Evolutionary conservation across 2,113 vertebrate species (phyloP).

Genomic region (Chitala chitala): DNA sequence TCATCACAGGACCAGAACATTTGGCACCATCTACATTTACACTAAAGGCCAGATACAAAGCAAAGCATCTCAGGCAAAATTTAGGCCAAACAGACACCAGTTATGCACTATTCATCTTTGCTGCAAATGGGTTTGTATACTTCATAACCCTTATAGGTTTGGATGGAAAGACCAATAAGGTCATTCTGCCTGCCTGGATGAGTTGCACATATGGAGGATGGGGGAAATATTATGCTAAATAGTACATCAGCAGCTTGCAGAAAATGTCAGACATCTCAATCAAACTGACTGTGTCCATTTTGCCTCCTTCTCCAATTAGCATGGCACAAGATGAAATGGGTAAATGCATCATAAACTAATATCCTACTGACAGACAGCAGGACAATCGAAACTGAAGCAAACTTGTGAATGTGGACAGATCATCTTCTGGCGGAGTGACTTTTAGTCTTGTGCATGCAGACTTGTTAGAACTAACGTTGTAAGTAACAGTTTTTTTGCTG

Average conservation of each 20-base stretch:
- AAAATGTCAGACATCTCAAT: conserved; percentile 14
- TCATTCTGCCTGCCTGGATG: not conserved
- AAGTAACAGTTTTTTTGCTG: no score
- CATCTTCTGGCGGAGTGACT: not conserved
- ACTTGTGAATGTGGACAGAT: not conserved
- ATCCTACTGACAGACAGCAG: not conserved
- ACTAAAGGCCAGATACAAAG: no score
- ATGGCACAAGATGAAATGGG: not conserved
- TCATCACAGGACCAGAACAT: no score
- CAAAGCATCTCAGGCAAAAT: no score
- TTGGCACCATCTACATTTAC: no score
- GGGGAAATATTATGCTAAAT: not conserved
- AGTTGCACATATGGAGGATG: not conserved
- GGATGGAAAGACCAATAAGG: not conserved
- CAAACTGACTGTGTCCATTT: not conserved
- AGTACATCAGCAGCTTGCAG: not conserved
- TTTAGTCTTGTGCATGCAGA: no score
- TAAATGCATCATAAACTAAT: not conserved
- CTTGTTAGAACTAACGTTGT: no score
- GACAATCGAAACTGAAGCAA: not conserved
- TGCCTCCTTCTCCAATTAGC: not conserved
- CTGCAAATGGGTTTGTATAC: no score
- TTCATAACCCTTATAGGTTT: no score
- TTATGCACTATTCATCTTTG: no score
- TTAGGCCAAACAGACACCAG: no score